Percentiles rank a stretch among this genome's conserved stretches.
phyloP scores from a whole-genome alignment of 1,140 invertebrate species.

The Caerostris extrusa region DNA sequence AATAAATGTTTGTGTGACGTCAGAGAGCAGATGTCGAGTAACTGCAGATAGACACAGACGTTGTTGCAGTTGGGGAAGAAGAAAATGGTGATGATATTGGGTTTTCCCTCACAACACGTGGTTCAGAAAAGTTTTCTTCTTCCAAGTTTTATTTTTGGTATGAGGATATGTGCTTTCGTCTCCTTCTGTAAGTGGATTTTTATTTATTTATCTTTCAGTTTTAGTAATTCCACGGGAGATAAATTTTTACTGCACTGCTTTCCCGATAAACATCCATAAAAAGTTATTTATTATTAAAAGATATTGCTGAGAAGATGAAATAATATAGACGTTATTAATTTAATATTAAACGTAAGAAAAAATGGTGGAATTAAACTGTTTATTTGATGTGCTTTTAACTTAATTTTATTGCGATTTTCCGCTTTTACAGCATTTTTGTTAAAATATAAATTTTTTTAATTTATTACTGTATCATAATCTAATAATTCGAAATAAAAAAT shows the following conservation, averaged over 20 bases:
- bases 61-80: slow-evolving; percentile 13
- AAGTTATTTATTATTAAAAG: too few relatives aligned
- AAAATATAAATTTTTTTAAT: too few relatives aligned
- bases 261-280: neutral
- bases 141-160: slow-evolving; percentile 42
- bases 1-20: slow-evolving; percentile 75
- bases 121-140: slow-evolving; percentile 3
- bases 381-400: too few relatives aligned
- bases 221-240: neutral
- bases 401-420: too few relatives aligned
- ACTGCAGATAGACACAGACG: neutral
- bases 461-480: too few relatives aligned
- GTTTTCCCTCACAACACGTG: slow-evolving; percentile 70
- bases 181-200: slow-evolving; percentile 39
- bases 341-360: too few relatives aligned
- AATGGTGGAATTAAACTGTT: too few relatives aligned
- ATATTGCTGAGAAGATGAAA: too few relatives aligned
- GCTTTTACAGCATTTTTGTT: too few relatives aligned
- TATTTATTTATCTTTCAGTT: neutral
- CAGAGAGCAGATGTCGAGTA: slow-evolving; percentile 70
- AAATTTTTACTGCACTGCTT: neutral
- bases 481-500: too few relatives aligned
- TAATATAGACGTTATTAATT: too few relatives aligned
- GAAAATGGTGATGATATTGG: slow-evolving; percentile 67
- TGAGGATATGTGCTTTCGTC: slow-evolving; percentile 32